A percentile compares a stretch with the other conserved stretches of the same genome.
These are phyloP conservation scores for Cyprinus carpio DNA, from an alignment of 2,113 vertebrate species.

Conservation along the genomic window DNA sequence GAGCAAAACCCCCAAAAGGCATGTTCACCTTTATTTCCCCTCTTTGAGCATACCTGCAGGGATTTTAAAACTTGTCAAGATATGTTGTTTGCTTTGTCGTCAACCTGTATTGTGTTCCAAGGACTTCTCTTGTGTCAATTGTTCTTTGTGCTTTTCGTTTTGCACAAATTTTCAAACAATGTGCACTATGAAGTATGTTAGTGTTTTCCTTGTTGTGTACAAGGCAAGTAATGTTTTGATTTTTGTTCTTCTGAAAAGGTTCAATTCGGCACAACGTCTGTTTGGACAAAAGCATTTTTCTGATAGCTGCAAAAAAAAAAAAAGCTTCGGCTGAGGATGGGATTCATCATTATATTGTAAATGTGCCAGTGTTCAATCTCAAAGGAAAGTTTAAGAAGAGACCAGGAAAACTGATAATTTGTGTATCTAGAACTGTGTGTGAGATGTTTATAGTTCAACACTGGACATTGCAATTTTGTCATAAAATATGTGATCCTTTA, in stretches of 20 bases:
- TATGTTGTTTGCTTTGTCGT: not conserved
- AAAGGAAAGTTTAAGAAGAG: not conserved
- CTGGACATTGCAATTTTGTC: not conserved
- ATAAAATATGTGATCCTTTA: not conserved
- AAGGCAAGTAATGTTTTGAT: not conserved
- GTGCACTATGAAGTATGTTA: not conserved
- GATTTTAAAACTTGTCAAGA: slow-evolving; percentile 3
- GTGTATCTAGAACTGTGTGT: not conserved
- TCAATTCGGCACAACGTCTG: slow-evolving; percentile 1
- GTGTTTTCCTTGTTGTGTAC: not conserved
- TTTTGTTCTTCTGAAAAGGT: not conserved
- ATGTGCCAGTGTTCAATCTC: not conserved
- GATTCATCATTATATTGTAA: not conserved
- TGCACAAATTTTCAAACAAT: not conserved
- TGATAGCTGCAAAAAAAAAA: not conserved
- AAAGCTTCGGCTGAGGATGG: not conserved
- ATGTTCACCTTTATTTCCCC: not conserved
- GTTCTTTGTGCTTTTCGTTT: not conserved
- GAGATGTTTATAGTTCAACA: not conserved
- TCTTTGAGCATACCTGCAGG: slow-evolving; percentile 25
- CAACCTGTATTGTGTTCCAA: not conserved
- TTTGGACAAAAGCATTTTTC: slow-evolving; percentile 12
- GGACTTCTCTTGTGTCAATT: not conserved
- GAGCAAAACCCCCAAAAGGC: slow-evolving; percentile 23
- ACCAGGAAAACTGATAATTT: not conserved